A percentile compares a stretch with the other conserved stretches of the same genome.
phyloP scores from a whole-genome alignment of 2,797 vertebrate genomes.

The Propithecus deckenii region DNA sequence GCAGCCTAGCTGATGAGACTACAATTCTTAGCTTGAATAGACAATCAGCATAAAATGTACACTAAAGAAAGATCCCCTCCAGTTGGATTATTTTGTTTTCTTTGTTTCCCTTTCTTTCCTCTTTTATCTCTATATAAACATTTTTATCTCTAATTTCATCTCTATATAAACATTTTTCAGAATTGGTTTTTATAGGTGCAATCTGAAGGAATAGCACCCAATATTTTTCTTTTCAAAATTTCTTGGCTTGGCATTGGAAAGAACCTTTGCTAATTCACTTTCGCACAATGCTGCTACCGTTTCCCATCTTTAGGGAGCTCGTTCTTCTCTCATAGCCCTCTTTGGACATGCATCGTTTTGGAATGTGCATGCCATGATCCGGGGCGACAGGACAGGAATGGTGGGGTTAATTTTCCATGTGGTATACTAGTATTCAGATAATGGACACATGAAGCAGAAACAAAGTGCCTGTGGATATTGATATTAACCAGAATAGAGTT shows the following conservation, averaged over 20 bases:
- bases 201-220: not conserved
- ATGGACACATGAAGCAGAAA: not conserved
- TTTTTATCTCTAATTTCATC: not conserved
- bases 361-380: not conserved
- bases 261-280: not conserved
- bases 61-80: not conserved
- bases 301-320: not conserved
- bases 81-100: not conserved
- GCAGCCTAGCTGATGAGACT: not conserved
- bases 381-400: not conserved
- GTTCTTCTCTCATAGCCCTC: not conserved
- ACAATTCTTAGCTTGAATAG: not conserved
- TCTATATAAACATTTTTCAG: not conserved
- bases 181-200: not conserved
- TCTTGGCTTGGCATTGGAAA: not conserved
- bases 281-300: not conserved
- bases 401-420: not conserved
- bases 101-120: not conserved
- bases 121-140: not conserved
- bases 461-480: not conserved
- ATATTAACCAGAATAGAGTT: not conserved
- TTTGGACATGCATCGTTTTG: not conserved
- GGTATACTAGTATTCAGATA: not conserved
- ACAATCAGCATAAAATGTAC: not conserved
- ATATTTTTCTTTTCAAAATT: not conserved